Evolutionary conservation across 2,113 vertebrate species (phyloP), one percentile per base, ranked within the genome.

Genomic region (Phaethon lepturus): DNA sequence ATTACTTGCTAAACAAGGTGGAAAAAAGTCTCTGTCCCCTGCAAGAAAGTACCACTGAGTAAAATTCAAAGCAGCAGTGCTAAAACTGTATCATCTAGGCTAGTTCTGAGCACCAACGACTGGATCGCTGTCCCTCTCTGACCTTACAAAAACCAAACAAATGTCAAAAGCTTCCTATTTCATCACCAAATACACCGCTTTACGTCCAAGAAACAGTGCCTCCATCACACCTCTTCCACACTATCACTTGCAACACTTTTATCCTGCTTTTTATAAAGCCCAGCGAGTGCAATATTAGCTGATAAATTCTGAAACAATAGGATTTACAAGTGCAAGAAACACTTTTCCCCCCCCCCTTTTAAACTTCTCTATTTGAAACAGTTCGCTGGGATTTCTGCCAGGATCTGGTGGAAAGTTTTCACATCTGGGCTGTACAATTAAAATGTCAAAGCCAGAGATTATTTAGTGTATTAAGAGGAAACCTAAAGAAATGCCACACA

Each of bases 371-470:
- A 63, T 88, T 86, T 88, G 88, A 96, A 96, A 66, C 66, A 86
- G 74, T 90, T 86, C 47, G 66, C 95, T 91, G 94, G 91, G 96
- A 95, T 78, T 64, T 45, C 88, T 94, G 95, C 97, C 97, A 98
- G 87, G 42, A 71, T 67, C 80, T 59, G 64, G 75, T 88, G 86
- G 92, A 96, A 98, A 97, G 55, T 91, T 90, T 97, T 97, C 80
- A 93, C 93, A 97, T 97, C 96, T 98, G 94, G 4, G 35, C 68
- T 44, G 14, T 86, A 89, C 94, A 92, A 90, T 97, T 95, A 97
- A 97, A 97, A 91, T 25, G 95, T 96, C 97, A 96, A 92, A 95
- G 76, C 44, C 67, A 35, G 55, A 94, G 88, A 95, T 96, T 93
- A 92, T 85, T 96, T 95, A 91, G 77, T 31, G 35, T 73, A 94